phyloP scores from a whole-genome alignment of 2,113 vertebrate species.

The Leucosticte australis region DNA sequence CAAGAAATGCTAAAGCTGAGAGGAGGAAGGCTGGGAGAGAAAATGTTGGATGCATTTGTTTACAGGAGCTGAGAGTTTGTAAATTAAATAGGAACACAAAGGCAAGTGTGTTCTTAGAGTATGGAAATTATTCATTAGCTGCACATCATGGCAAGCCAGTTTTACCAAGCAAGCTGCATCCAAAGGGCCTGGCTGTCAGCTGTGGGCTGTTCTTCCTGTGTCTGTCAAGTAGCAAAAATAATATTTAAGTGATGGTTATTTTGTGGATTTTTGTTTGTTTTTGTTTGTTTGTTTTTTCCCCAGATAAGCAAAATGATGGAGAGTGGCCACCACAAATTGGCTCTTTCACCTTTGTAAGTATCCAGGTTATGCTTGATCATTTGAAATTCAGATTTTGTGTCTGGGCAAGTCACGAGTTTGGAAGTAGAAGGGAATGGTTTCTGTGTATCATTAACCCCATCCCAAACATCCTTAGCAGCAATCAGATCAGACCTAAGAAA shows the following conservation, averaged over 20 bases:
- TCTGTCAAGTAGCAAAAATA: not conserved
- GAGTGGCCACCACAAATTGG: not conserved
- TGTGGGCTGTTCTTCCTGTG: not conserved
- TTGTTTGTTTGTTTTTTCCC: fast-evolving
- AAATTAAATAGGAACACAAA: not conserved
- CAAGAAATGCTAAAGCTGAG: not conserved
- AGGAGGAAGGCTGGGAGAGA: not conserved
- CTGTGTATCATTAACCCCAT: not conserved
- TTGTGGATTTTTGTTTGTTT: not conserved
- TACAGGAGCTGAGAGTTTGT: not conserved
- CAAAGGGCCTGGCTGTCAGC: not conserved
- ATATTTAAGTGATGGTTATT: not conserved
- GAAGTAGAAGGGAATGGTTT: not conserved
- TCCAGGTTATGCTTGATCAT: not conserved
- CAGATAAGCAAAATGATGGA: not conserved
- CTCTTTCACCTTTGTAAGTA: not conserved
- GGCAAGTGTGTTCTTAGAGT: not conserved
- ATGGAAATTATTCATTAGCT: not conserved
- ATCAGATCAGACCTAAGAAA: not conserved
- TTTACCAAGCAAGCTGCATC: not conserved
- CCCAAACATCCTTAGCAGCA: not conserved
- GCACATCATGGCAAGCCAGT: not conserved
- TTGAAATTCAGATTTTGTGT: not conserved
- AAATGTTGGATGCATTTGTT: not conserved
- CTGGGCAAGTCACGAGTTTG: not conserved